Evolutionary conservation across 2,888 invertebrate species (phyloP), one percentile per base, ranked within the genome.

Genomic region (Pachycephus smyrnensis): DNA sequence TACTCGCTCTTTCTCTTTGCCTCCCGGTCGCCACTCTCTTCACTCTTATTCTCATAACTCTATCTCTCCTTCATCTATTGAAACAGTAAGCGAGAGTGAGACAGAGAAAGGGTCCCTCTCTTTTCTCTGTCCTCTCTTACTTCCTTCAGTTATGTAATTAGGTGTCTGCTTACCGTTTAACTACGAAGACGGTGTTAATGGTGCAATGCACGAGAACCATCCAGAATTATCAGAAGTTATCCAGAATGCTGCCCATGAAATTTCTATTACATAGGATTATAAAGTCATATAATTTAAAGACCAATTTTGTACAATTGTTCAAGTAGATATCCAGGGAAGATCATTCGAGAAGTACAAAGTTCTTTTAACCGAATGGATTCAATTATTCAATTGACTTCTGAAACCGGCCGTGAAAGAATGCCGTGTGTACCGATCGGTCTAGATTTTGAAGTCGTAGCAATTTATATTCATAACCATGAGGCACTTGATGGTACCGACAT

Each of bases 81-180:
- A 55, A 55, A 55, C 55, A 55, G 55, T 55, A 1, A 55, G 23
- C 23, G 55, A 55, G 55, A 55, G 55, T 55, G 23, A 23, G 23
- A 55, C 9, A 55, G 55, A 55, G 9, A 55, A 55, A 55, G 55
- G 23, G 6, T 55, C 55, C 23, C 55, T 23, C 15, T 23, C 55
- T 9, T 35, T 23, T 23, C 15, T 55, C 35, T 55, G 23, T 55
- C 2, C 55, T 23, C 23, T 55, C 55, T 55, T 55, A 23, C 23
- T 55, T 55, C 55, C 2, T 23, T 55, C 23, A 32, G 71, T 71
- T 71, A 71, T 33, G 71, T 33, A 71, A 71, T 71, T 71, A 31
- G 71, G 32, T 71, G 33, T 71, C 12, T 33, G 71, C 33, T 71
- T 32, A 71, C 71, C 12, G 71, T 55, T 71, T 71, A 31, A 71